These are phyloP conservation scores for Chaitophorus viminalis DNA, from an alignment of 2,888 invertebrate species.

Conservation along the genomic window DNA sequence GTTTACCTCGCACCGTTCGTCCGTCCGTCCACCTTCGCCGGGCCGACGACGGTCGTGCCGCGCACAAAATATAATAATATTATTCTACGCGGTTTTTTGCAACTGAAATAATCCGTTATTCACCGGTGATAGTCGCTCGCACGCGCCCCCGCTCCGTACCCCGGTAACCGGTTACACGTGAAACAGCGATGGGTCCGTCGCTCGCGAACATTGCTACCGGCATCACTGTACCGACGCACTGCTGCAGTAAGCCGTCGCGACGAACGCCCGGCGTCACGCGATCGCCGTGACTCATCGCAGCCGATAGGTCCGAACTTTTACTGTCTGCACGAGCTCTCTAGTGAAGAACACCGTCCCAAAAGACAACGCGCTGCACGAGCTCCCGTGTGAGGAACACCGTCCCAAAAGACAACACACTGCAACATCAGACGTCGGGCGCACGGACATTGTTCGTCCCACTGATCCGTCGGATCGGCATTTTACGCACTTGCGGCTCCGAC, in stretches of 20 bases:
- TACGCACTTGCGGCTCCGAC: neutral
- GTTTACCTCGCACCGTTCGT: neutral
- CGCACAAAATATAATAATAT: too few species aligned
- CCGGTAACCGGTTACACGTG: neutral
- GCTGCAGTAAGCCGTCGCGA: neutral
- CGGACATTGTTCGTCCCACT: neutral
- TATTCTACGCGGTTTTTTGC: too few species aligned
- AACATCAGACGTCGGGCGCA: neutral
- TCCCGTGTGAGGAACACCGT: too few species aligned
- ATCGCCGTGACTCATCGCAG: neutral
- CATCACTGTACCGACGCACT: neutral
- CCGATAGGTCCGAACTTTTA: too few species aligned
- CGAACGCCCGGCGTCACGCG: neutral
- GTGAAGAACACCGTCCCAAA: too few species aligned
- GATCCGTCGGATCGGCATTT: too few species aligned
- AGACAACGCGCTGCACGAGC: too few species aligned
- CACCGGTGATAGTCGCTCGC: too few species aligned
- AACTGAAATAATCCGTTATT: too few species aligned
- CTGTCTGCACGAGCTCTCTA: too few species aligned
- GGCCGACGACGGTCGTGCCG: neutral
- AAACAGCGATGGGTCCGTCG: neutral
- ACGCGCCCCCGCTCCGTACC: neutral
- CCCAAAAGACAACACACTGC: neutral
- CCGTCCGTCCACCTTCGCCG: neutral
- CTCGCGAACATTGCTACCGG: neutral